These are phyloP conservation scores for Drosophila kuntzei DNA, from an alignment of 2,888 invertebrate genomes.

Conservation along the genomic window DNA sequence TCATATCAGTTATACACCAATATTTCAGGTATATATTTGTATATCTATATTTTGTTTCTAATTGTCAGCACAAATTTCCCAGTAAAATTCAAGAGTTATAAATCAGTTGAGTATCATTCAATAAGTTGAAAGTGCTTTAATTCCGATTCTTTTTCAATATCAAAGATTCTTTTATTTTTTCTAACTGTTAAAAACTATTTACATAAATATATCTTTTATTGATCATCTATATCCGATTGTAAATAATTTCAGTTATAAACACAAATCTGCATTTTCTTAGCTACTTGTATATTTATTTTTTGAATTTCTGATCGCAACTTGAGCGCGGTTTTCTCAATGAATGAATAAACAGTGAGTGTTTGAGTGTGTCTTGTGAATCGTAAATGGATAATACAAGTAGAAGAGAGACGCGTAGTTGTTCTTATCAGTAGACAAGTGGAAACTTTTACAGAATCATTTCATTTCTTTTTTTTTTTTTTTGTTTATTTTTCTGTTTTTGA, in stretches of 20 bases:
- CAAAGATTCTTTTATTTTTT: too few relatives aligned
- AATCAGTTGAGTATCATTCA: neutral
- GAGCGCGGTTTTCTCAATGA: conserved; percentile 1
- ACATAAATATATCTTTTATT: too few relatives aligned
- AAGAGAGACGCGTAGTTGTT: neutral
- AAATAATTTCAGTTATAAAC: neutral
- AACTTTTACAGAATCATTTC: conserved; percentile 39
- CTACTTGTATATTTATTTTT: neutral
- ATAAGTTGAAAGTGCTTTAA: neutral
- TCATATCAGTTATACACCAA: too few relatives aligned
- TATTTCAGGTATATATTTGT: too few relatives aligned
- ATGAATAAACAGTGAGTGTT: conserved; percentile 3
- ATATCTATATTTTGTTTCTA: too few relatives aligned
- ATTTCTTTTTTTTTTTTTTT: neutral
- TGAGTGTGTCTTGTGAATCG: conserved; percentile 1
- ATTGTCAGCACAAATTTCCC: neutral
- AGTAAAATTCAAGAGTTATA: too few relatives aligned
- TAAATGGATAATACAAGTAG: conserved; percentile 17
- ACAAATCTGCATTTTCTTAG: neutral
- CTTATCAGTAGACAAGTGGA: conserved; percentile 49
- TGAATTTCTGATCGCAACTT: neutral
- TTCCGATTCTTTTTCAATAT: too few relatives aligned
- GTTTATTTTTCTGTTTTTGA: conserved; percentile 18
- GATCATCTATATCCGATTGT: neutral
- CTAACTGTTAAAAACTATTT: too few relatives aligned